Conservation (phyloP, 2,797 vertebrate species). For the Scarus forsteni region DNA sequence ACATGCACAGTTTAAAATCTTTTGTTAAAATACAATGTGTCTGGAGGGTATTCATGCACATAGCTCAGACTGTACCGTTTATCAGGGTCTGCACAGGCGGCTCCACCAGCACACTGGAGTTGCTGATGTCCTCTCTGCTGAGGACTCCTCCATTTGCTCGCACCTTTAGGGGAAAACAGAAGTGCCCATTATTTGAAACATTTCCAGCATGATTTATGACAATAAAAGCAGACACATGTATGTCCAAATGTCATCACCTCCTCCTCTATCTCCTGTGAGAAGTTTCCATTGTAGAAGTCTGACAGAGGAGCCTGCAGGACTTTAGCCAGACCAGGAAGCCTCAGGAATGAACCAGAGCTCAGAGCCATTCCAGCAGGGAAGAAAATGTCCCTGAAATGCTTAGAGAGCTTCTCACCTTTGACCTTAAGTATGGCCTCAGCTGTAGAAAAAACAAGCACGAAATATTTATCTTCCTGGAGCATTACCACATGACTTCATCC, state of each 20-base stretch:
- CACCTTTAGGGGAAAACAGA: conserved; percentile 74
- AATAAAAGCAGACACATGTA: background rate
- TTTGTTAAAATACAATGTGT: background rate
- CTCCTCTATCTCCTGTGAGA: conserved; percentile 87
- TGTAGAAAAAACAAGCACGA: conserved; percentile 44
- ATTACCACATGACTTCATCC: background rate
- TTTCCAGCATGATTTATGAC: background rate
- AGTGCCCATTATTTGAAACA: background rate
- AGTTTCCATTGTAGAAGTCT: conserved; percentile 86
- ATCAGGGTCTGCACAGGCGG: conserved; percentile 84
- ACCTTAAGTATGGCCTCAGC: conserved; percentile 85
- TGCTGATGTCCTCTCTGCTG: conserved; percentile 87
- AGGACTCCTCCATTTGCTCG: conserved; percentile 86
- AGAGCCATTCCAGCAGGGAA: conserved; percentile 80
- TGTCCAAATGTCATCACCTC: conserved; percentile 77
- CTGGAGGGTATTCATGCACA: background rate
- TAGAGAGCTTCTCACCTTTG: conserved; percentile 79
- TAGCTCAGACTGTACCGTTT: conserved; percentile 76
- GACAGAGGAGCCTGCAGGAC: conserved; percentile 81
- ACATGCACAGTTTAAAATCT: background rate
- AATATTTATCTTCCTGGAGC: conserved; percentile 1
- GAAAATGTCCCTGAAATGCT: conserved; percentile 84
- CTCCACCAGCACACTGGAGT: conserved; percentile 84
- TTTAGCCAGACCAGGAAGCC: conserved; percentile 80
- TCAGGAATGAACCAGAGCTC: conserved; percentile 79